phyloP scores from a whole-genome alignment of 2,797 vertebrate species.

The Astyanax mexicanus region DNA sequence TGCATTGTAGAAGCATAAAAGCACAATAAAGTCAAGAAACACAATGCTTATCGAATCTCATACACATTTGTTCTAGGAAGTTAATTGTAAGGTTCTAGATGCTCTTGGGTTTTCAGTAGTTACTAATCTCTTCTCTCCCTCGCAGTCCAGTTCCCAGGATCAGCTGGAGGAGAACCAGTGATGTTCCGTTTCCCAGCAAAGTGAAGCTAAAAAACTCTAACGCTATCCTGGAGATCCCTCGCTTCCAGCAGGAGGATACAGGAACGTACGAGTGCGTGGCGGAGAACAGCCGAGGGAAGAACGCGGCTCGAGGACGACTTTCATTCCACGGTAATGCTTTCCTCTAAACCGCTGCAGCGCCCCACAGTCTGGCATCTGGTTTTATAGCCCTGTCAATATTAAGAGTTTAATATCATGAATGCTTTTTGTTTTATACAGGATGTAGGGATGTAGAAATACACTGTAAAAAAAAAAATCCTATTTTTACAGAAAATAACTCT shows the following conservation, averaged over 20 bases:
- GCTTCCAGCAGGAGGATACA: slow-evolving; percentile 92
- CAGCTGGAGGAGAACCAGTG: slow-evolving; percentile 92
- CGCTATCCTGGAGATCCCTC: slow-evolving; percentile 90
- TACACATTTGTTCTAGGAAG: too few relatives aligned
- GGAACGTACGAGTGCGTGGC: slow-evolving; percentile 93
- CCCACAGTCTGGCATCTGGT: neutral
- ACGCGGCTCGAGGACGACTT: slow-evolving; percentile 88
- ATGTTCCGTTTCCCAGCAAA: slow-evolving; percentile 89
- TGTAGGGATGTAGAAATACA: neutral
- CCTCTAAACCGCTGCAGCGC: neutral
- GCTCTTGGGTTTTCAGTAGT: neutral
- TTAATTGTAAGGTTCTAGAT: too few relatives aligned
- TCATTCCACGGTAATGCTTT: slow-evolving; percentile 89
- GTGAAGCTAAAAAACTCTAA: slow-evolving; percentile 88
- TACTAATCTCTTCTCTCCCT: neutral
- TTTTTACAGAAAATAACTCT: too few relatives aligned
- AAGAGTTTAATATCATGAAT: neutral
- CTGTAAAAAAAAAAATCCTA: too few relatives aligned
- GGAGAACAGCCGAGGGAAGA: slow-evolving; percentile 92
- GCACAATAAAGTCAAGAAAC: too few relatives aligned
- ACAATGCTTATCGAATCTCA: too few relatives aligned
- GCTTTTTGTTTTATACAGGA: too few relatives aligned
- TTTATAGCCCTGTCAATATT: neutral
- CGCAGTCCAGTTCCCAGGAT: slow-evolving; percentile 92
- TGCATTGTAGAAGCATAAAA: too few relatives aligned